A percentile compares a stretch with the other conserved stretches of the same genome.
Evolutionary conservation across 2,797 vertebrate species (phyloP).

Genomic region (Mastacembelus armatus): DNA sequence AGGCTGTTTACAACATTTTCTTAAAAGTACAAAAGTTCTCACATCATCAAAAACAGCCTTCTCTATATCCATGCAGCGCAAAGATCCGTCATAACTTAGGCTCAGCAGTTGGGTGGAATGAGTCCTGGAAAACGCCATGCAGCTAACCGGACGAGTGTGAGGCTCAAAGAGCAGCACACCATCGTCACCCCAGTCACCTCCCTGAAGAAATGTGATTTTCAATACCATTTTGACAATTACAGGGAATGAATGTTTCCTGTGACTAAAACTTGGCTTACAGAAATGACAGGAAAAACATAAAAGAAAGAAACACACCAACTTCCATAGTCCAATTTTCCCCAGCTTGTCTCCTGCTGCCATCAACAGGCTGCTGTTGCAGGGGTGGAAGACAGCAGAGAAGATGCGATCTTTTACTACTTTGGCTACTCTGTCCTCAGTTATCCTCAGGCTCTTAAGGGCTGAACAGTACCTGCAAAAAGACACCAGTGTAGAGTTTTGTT

Average conservation of each 20-base stretch:
- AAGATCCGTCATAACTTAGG: conserved; percentile 84
- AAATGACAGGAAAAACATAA: no score
- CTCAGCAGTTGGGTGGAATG: conserved; percentile 87
- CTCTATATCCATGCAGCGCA: conserved; percentile 89
- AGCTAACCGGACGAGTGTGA: conserved; percentile 80
- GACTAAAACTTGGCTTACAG: no score
- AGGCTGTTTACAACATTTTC: background rate
- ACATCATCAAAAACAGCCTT: conserved; percentile 90
- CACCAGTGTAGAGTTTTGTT: background rate
- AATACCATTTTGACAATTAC: no score
- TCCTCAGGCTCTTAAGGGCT: conserved; percentile 81
- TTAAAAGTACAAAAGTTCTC: conserved; percentile 23
- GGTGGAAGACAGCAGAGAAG: conserved; percentile 88
- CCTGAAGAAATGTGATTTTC: conserved; percentile 73
- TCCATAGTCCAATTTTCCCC: conserved; percentile 90
- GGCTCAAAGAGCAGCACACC: conserved; percentile 82
- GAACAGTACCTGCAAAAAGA: conserved; percentile 81
- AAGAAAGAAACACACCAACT: conserved; percentile 81
- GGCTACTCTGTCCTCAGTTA: conserved; percentile 74
- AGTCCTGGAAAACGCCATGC: conserved; percentile 86
- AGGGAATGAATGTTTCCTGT: no score
- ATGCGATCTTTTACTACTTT: conserved; percentile 87
- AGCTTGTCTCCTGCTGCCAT: conserved; percentile 88
- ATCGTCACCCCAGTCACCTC: conserved; percentile 69
- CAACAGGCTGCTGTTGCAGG: conserved; percentile 82